Percentiles rank a stretch among this genome's conserved stretches.
These are phyloP conservation scores for Murina feae DNA, from an alignment of 2,113 vertebrate species.

Conservation along the genomic window DNA sequence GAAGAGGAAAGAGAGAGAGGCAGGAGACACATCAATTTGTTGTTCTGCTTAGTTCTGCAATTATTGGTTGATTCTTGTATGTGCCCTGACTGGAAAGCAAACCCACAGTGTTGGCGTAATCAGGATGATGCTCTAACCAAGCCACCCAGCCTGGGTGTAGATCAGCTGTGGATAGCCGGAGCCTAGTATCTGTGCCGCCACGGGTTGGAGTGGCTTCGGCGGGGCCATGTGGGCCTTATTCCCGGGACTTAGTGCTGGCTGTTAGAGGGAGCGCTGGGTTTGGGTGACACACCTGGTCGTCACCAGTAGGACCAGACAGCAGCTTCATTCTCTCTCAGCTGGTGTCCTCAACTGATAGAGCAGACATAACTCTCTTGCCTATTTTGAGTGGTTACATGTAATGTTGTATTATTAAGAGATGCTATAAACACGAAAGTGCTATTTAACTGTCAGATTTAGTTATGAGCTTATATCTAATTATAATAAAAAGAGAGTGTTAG, in stretches of 20 bases:
- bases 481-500: not conserved
- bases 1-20: too few species aligned
- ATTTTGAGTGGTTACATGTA: not conserved
- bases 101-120: not conserved
- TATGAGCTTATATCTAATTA: not conserved
- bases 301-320: not conserved
- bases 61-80: not conserved
- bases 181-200: not conserved
- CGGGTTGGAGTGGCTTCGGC: not conserved
- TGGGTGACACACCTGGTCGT: not conserved
- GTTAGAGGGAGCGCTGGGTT: not conserved
- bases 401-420: not conserved
- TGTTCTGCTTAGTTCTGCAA: not conserved
- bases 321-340: not conserved
- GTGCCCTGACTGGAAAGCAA: not conserved
- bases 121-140: not conserved
- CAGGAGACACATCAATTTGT: too few species aligned
- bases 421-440: not conserved
- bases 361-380: not conserved
- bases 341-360: not conserved
- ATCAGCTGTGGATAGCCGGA: not conserved
- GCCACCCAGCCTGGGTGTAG: too few species aligned
- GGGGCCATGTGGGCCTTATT: accelerated
- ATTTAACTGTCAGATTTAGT: not conserved
- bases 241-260: not conserved